Evolutionary conservation across 2,888 invertebrate genomes (phyloP), one percentile per base, ranked within the genome.

Genomic region (Graphium colonna): DNA sequence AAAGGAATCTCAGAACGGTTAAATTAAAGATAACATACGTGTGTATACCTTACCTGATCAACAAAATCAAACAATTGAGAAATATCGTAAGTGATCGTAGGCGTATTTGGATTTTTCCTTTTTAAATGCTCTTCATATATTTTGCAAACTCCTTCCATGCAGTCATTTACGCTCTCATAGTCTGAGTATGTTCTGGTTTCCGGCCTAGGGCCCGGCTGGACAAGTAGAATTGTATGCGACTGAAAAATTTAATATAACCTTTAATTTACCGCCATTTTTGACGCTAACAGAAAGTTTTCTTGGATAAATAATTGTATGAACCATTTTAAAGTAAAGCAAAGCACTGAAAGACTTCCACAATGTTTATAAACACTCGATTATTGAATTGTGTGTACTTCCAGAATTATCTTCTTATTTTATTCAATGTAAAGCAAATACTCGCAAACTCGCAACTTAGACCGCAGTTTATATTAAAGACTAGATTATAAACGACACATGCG

Each of bases 71-170:
- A 99, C 55, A 99, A 90, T 74, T 99, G 98, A 52, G 96, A 96
- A 52, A 99, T 98, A 78, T 99, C 99, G 73, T 99, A 99, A 0
- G 99, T 99, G 58, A 99, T 99, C 1, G 97, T 97, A 0, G 98
- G 97, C 12, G 97, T 96, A 73, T 97, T 95, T 0, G 99, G 99
- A 77, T 99, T 98, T 69, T 96, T 92, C 56, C 96, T 92, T 77
- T 99, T 99, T 63, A 99, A 85, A 82, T 99, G 99, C 73, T 99
- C 99, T 75, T 99, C 99, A 75, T 98, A 99, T 61, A 99, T 99
- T 89, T 98, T 98, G 79, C 99, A 99, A 9, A 99, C 98, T 31
- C 98, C 98, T 90, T 99, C 98, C 95, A 99, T 95, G 75, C 98
- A 98, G 72, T 98, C 98, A 71, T 98, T 98, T 7, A 98, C 95